Evolutionary conservation across 2,888 invertebrate species (phyloP).

Genomic region (Aphodius sticticus): DNA sequence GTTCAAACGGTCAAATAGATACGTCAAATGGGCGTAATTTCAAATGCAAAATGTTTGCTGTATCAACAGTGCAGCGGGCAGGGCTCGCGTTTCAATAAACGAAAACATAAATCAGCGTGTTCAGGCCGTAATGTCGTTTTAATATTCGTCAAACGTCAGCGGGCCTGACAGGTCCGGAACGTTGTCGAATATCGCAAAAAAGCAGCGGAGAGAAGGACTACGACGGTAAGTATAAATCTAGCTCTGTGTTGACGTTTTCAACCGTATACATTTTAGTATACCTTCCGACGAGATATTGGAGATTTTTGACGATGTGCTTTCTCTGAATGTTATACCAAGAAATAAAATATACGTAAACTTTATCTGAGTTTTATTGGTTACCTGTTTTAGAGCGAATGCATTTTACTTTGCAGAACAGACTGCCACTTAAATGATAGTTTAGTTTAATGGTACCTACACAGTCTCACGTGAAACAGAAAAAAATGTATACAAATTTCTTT

Average conservation of each 20-base stretch:
- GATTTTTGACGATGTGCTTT: not conserved
- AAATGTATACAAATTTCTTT: no score
- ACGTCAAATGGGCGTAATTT: not conserved
- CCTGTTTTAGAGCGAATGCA: not conserved
- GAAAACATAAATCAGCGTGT: slow-evolving; percentile 23
- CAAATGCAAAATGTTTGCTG: not conserved
- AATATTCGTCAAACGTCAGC: slow-evolving; percentile 24
- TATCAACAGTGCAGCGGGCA: not conserved
- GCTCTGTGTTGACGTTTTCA: not conserved
- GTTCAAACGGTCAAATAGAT: not conserved
- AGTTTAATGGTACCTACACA: no score
- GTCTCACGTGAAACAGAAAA: no score
- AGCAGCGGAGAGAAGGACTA: not conserved
- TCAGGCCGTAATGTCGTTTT: slow-evolving; percentile 21
- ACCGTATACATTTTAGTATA: not conserved
- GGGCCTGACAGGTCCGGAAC: slow-evolving; percentile 8
- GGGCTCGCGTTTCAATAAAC: slow-evolving; percentile 18
- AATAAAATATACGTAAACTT: not conserved
- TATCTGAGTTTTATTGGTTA: not conserved
- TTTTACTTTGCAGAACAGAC: not conserved
- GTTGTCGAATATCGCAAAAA: not conserved
- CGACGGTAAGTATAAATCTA: not conserved
- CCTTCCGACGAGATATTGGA: not conserved
- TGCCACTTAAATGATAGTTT: not conserved
- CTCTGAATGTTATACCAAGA: not conserved